phyloP scores from a whole-genome alignment of 2,888 invertebrate species.

The Drosophila yooni region DNA sequence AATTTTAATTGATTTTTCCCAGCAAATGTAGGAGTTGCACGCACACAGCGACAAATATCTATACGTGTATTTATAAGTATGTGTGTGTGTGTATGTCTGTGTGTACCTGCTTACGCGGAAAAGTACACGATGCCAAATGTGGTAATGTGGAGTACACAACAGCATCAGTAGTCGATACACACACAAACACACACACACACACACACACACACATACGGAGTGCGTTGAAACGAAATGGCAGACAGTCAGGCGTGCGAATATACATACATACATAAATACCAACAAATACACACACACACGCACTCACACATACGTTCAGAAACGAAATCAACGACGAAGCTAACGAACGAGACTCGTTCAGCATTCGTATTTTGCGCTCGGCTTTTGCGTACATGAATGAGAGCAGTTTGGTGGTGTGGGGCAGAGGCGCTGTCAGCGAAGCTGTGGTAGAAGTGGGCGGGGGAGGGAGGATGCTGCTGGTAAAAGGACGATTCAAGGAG shows the following conservation, averaged over 20 bases:
- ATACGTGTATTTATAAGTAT: conserved; percentile 13
- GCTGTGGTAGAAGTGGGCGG: conserved; percentile 7
- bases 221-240: conserved; percentile 61
- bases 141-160: conserved; percentile 62
- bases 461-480: conserved; percentile 23
- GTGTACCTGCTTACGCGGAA: conserved; percentile 55
- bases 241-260: conserved; percentile 74
- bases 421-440: conserved; percentile 17
- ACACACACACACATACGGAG: conserved; percentile 30
- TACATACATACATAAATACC: conserved; percentile 46
- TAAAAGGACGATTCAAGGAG: conserved; percentile 77
- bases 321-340: conserved; percentile 35
- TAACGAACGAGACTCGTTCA: conserved; percentile 44
- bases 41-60: conserved; percentile 8
- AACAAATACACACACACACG: conserved; percentile 15
- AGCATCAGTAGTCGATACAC: conserved; percentile 51
- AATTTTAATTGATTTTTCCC: conserved; percentile 81
- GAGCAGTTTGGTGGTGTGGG: conserved; percentile 35
- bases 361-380: conserved; percentile 46
- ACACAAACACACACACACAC: conserved; percentile 19
- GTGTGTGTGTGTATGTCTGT: conserved; percentile 18
- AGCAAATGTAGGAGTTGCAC: conserved; percentile 53
- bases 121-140: conserved; percentile 65
- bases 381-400: conserved; percentile 66
- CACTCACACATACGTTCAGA: not conserved